Conservation (phyloP, 2,888 invertebrate species). For the Cantharis flavilabris region DNA sequence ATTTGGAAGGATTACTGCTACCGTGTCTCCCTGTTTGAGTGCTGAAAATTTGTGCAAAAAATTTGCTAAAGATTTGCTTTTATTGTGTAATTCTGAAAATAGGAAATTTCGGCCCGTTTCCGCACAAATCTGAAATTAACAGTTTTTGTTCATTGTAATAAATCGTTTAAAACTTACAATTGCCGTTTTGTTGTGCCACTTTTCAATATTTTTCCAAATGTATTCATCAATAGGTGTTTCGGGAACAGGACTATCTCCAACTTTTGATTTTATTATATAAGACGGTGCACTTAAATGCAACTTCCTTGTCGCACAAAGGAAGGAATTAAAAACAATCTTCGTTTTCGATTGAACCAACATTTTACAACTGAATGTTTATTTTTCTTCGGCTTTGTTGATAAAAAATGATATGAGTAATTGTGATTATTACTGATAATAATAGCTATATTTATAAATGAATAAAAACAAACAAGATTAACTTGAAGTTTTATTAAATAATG, state of each 20-base stretch:
- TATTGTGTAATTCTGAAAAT: conserved; percentile 66
- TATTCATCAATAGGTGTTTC: not conserved
- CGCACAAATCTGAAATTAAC: conserved; percentile 66
- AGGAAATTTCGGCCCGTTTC: conserved; percentile 71
- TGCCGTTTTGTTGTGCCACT: not conserved
- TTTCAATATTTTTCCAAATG: not conserved
- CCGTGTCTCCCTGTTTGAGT: conserved; percentile 60
- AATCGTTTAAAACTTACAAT: not conserved
- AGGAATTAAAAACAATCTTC: not conserved
- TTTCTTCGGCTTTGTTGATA: not conserved
- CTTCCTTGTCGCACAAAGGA: not conserved
- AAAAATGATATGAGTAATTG: not conserved
- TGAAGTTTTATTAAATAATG: too few species aligned
- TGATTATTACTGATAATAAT: not conserved
- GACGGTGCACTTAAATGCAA: not conserved
- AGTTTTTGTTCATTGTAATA: not conserved
- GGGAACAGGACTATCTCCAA: not conserved
- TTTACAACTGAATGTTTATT: not conserved
- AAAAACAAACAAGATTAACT: not conserved
- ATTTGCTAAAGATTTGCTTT: conserved; percentile 60
- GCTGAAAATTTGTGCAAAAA: conserved; percentile 64
- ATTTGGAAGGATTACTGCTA: conserved; percentile 74
- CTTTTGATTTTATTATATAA: not conserved
- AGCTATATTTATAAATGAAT: not conserved
- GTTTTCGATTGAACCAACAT: not conserved